These are phyloP conservation scores for Anguilla anguilla DNA, from an alignment of 2,797 vertebrate genomes.

Conservation along the genomic window DNA sequence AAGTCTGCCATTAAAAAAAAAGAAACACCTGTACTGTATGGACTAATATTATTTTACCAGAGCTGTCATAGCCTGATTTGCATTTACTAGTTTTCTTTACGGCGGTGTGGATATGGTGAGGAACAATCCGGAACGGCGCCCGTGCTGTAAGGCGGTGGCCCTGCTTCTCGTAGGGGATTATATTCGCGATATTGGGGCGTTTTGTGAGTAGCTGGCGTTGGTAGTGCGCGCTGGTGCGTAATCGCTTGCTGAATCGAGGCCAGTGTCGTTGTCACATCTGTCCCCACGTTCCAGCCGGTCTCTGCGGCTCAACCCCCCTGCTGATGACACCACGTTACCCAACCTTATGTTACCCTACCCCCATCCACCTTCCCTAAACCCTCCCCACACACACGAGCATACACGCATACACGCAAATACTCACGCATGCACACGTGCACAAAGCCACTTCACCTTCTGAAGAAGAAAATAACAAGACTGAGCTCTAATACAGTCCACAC, in stretches of 20 bases:
- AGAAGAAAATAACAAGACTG: not conserved
- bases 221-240: not conserved
- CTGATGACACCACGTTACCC: constrained; percentile 45
- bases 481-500: not conserved
- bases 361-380: constrained; percentile 13
- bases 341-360: not conserved
- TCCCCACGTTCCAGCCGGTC: constrained; percentile 66
- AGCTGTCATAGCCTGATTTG: not conserved
- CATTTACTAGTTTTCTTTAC: not conserved
- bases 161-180: not conserved
- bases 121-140: not conserved
- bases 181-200: constrained; percentile 20
- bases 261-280: constrained; percentile 58
- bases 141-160: not conserved
- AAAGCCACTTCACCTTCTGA: not conserved
- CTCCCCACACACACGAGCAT: constrained; percentile 18
- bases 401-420: constrained; percentile 7
- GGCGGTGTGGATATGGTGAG: not conserved
- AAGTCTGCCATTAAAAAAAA: not conserved
- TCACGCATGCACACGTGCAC: constrained; percentile 1
- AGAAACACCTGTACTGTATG: not conserved
- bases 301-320: constrained; percentile 58
- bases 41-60: not conserved
- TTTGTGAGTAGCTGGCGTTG: not conserved
- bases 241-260: constrained; percentile 40